These are phyloP conservation scores for Drosophila bocqueti DNA, from an alignment of 1,140 invertebrate species.

Conservation along the genomic window DNA sequence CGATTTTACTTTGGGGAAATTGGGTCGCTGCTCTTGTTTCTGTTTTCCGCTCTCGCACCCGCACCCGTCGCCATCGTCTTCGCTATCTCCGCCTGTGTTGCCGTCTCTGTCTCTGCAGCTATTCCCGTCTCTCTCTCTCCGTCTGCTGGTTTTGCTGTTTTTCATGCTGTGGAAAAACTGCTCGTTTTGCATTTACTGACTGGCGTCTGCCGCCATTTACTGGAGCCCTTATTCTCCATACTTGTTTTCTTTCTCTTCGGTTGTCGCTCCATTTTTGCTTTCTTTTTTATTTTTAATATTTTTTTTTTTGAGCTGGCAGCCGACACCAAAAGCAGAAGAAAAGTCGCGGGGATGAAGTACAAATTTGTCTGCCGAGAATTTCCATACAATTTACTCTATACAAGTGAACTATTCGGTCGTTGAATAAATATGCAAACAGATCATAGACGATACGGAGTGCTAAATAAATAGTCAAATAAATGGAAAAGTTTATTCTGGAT, in stretches of 20 bases:
- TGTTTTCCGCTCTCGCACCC: slow-evolving; percentile 27
- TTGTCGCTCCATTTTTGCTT: slow-evolving; percentile 29
- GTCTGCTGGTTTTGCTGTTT: slow-evolving; percentile 48
- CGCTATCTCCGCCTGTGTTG: slow-evolving; percentile 31
- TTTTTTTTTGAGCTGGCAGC: slow-evolving; percentile 25
- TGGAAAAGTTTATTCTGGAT: neutral
- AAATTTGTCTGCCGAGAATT: slow-evolving; percentile 42
- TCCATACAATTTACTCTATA: slow-evolving; percentile 50
- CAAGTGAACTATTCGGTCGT: slow-evolving; percentile 34
- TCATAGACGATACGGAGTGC: slow-evolving; percentile 24
- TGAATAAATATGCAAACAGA: slow-evolving; percentile 35
- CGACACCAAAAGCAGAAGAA: slow-evolving; percentile 32
- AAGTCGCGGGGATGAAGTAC: slow-evolving; percentile 24
- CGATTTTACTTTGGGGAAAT: slow-evolving; percentile 73
- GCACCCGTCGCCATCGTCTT: slow-evolving; percentile 6
- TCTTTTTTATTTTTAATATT: neutral
- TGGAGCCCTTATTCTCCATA: slow-evolving; percentile 43
- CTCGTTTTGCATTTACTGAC: slow-evolving; percentile 73
- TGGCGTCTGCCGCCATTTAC: slow-evolving; percentile 71
- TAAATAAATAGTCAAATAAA: slow-evolving; percentile 8
- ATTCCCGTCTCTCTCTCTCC: slow-evolving; percentile 29
- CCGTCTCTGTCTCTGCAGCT: slow-evolving; percentile 26
- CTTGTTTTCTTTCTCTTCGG: slow-evolving; percentile 43
- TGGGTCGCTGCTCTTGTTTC: slow-evolving; percentile 67
- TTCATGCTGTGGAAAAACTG: slow-evolving; percentile 37